These are phyloP conservation scores for Actias luna DNA, from an alignment of 2,888 invertebrate genomes.

Conservation along the genomic window DNA sequence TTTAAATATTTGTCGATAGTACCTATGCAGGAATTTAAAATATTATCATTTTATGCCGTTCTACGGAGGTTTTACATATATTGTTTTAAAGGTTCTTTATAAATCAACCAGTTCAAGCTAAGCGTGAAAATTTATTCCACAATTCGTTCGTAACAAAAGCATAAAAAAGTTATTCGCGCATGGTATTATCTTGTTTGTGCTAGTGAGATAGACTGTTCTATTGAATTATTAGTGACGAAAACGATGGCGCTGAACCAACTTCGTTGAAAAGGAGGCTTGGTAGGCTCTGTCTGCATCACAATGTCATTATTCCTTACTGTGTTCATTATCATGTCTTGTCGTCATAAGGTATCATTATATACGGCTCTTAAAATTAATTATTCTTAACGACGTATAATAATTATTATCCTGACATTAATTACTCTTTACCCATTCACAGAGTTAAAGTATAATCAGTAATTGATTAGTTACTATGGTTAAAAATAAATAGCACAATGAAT, in stretches of 20 bases:
- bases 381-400: too few species aligned
- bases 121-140: neutral
- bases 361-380: neutral
- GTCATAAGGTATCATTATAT: neutral
- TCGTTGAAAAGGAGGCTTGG: neutral
- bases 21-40: too few species aligned
- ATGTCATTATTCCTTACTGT: neutral
- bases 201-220: constrained; percentile 29
- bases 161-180: neutral
- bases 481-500: too few species aligned
- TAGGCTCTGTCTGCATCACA: neutral
- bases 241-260: constrained; percentile 29
- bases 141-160: neutral
- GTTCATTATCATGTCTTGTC: neutral
- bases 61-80: neutral
- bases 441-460: too few species aligned
- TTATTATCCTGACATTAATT: too few species aligned
- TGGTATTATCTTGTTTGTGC: constrained; percentile 23
- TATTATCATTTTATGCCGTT: neutral
- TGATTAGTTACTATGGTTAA: too few species aligned
- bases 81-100: neutral
- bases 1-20: too few species aligned
- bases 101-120: neutral
- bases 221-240: constrained; percentile 39
- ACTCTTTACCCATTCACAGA: too few species aligned